Evolutionary conservation across 2,888 invertebrate species (phyloP).

Genomic region (Allygus modestus): DNA sequence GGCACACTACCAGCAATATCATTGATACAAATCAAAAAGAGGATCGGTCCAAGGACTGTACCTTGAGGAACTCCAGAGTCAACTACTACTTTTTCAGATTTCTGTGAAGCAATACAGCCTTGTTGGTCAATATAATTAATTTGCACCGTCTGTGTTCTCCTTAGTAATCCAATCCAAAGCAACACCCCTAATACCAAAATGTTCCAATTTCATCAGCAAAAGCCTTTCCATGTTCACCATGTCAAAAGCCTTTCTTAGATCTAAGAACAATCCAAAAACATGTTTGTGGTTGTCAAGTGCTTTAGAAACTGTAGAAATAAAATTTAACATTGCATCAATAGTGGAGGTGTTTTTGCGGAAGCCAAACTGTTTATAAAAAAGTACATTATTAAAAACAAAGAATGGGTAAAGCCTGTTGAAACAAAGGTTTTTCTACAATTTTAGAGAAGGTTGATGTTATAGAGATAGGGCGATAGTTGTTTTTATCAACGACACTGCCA

Average conservation of each 20-base stretch:
- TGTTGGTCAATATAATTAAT: no score
- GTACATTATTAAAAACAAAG: background rate
- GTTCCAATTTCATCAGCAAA: no score
- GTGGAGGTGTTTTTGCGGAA: background rate
- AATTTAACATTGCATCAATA: background rate
- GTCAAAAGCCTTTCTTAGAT: background rate
- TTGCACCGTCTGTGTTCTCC: no score
- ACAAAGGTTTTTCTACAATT: background rate
- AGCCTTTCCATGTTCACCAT: no score
- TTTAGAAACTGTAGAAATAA: background rate
- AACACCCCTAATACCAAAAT: no score
- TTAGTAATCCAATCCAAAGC: no score
- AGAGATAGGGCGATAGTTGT: background rate
- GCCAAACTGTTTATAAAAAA: background rate
- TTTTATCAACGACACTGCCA: background rate
- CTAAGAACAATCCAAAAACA: background rate
- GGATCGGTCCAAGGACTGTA: no score
- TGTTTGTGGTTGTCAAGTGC: background rate
- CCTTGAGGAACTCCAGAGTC: no score
- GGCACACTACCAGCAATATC: no score
- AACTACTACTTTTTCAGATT: no score
- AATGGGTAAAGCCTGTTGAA: background rate
- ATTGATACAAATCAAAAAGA: no score
- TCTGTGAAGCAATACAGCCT: no score
- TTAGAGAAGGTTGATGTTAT: background rate